These are phyloP conservation scores for Lingula anatina DNA, from an alignment of 2,888 invertebrate species.

Conservation along the genomic window DNA sequence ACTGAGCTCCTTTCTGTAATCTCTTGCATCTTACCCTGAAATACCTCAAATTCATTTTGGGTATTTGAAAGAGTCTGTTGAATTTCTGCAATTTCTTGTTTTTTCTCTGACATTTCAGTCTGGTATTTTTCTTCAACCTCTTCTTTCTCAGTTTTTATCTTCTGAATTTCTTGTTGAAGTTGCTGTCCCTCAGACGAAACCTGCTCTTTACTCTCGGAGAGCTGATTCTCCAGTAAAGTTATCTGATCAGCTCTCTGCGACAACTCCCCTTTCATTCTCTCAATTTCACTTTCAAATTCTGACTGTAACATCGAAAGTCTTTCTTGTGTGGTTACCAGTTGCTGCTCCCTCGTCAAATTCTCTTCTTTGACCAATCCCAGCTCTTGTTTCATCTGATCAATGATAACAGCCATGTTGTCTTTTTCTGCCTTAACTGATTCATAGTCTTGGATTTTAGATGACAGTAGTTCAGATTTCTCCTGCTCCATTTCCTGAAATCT, in stretches of 20 bases:
- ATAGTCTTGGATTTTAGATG: too few species aligned
- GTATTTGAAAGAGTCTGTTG: too few species aligned
- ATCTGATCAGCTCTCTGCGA: constrained; percentile 1
- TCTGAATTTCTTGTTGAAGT: constrained; percentile 17
- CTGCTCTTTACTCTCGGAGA: constrained; percentile 21
- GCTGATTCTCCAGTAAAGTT: not conserved
- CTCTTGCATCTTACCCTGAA: too few species aligned
- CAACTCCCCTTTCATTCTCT: constrained; percentile 3
- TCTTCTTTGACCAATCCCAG: not conserved
- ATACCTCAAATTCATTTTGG: too few species aligned
- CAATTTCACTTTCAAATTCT: constrained; percentile 6
- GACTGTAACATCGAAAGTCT: constrained; percentile 1
- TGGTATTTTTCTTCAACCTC: constrained; percentile 17
- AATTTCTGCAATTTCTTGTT: constrained; percentile 7
- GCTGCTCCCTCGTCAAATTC: not conserved
- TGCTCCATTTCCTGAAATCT: constrained; percentile 2
- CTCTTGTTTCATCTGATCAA: not conserved
- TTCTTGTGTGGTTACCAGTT: constrained; percentile 1
- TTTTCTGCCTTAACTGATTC: constrained; percentile 1
- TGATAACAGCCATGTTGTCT: not conserved
- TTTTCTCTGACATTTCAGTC: constrained; percentile 6
- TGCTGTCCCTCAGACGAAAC: constrained; percentile 20
- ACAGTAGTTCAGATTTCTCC: not conserved
- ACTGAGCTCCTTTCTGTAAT: too few species aligned
- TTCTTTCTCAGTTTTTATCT: constrained; percentile 21